phyloP scores from a whole-genome alignment of 2,888 invertebrate genomes.

The Chironomus riparius region DNA sequence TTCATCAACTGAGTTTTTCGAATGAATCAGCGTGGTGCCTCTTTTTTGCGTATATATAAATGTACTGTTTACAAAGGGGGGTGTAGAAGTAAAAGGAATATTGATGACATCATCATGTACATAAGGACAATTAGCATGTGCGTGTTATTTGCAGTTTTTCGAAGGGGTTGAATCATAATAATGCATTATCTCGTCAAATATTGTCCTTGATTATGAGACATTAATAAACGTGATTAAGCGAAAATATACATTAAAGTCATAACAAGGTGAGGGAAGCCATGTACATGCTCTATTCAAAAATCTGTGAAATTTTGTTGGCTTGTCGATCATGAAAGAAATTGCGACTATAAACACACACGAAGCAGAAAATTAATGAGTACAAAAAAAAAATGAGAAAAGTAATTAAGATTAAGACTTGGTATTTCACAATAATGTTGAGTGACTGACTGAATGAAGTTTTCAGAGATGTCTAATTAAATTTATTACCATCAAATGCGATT shows the following conservation, averaged over 20 bases:
- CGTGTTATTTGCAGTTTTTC: not conserved
- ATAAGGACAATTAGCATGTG: not conserved
- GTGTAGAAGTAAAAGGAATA: not conserved
- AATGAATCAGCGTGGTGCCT: slow-evolving; percentile 26
- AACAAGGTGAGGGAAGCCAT: not conserved
- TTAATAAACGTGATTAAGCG: not conserved
- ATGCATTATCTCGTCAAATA: not conserved
- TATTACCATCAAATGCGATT: not conserved
- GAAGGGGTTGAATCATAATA: not conserved
- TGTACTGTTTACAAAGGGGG: not conserved
- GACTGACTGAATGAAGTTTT: not conserved
- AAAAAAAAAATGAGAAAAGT: not conserved
- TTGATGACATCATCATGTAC: not conserved
- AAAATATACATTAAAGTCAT: not conserved
- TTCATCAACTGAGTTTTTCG: not conserved
- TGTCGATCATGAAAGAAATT: not conserved
- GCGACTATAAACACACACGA: not conserved
- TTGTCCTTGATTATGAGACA: not conserved
- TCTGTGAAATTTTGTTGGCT: not conserved
- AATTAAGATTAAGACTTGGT: not conserved
- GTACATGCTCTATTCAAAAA: not conserved
- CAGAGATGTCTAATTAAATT: not conserved
- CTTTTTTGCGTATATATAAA: not conserved
- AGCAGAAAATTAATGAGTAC: not conserved
- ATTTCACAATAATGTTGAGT: not conserved